Evolutionary conservation across 2,113 vertebrate species (phyloP).

Genomic region (Sardina pilchardus): DNA sequence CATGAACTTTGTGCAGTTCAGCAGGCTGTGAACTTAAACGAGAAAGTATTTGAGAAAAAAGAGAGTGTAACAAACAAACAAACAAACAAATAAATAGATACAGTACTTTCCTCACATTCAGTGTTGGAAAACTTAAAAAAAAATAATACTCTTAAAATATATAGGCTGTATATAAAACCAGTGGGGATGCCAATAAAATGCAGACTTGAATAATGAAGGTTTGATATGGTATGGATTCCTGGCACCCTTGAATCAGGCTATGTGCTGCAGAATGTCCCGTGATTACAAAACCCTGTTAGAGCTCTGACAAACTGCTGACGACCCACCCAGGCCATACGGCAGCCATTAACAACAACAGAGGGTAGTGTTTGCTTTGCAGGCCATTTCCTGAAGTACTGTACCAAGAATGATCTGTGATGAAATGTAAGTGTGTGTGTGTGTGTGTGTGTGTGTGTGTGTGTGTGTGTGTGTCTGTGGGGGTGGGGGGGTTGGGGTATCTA

Average conservation of each 20-base stretch:
- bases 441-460: not conserved
- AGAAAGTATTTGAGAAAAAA: not conserved
- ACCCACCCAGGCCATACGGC: not conserved
- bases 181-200: not conserved
- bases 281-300: not conserved
- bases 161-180: not conserved
- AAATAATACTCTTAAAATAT: not conserved
- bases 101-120: too few relatives aligned
- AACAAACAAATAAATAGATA: not conserved
- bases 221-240: not conserved
- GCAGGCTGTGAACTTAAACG: not conserved
- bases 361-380: not conserved
- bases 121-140: not conserved
- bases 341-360: not conserved
- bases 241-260: not conserved
- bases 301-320: not conserved
- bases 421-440: not conserved
- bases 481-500: too few relatives aligned
- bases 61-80: not conserved
- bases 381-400: not conserved
- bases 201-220: not conserved
- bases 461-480: slow-evolving; percentile 9
- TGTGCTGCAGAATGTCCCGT: not conserved
- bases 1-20: not conserved
- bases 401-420: not conserved